A percentile compares a stretch with the other conserved stretches of the same genome.
Conservation (phyloP, 2,113 vertebrate genomes). For the Gadus macrocephalus region DNA sequence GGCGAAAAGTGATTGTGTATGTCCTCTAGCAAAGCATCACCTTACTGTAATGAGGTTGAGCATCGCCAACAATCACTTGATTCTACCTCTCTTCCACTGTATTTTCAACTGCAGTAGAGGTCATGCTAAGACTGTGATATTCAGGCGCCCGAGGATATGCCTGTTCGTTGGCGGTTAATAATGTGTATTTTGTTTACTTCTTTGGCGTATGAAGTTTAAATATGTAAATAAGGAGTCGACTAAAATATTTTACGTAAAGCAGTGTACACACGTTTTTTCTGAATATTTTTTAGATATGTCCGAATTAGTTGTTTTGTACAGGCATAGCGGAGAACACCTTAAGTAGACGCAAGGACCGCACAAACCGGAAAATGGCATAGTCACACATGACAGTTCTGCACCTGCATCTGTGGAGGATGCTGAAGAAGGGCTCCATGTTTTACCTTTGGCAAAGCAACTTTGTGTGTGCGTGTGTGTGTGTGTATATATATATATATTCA, state of each 20-base stretch:
- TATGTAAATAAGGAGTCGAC: no score
- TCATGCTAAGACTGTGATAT: constrained; percentile 61
- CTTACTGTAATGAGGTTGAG: constrained; percentile 21
- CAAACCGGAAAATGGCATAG: not conserved
- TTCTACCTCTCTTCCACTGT: constrained; percentile 56
- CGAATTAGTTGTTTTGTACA: no score
- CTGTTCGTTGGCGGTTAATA: constrained; percentile 15
- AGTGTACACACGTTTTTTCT: no score
- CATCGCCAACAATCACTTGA: constrained; percentile 53
- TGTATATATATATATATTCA: no score
- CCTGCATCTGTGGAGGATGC: not conserved
- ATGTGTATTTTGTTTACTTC: not conserved
- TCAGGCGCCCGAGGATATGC: constrained; percentile 41
- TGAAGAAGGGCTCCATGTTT: not conserved
- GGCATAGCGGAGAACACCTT: no score
- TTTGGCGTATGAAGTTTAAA: no score
- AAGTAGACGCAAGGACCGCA: not conserved
- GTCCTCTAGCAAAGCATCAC: constrained; percentile 17
- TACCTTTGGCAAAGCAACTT: no score
- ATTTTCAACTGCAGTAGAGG: constrained; percentile 79
- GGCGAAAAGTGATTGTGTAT: constrained; percentile 22
- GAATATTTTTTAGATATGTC: no score
- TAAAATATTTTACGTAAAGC: no score
- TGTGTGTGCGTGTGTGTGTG: no score
- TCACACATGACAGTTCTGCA: not conserved